Evolutionary conservation across 1,140 invertebrate species (phyloP).

Genomic region (Sycobia sp.): DNA sequence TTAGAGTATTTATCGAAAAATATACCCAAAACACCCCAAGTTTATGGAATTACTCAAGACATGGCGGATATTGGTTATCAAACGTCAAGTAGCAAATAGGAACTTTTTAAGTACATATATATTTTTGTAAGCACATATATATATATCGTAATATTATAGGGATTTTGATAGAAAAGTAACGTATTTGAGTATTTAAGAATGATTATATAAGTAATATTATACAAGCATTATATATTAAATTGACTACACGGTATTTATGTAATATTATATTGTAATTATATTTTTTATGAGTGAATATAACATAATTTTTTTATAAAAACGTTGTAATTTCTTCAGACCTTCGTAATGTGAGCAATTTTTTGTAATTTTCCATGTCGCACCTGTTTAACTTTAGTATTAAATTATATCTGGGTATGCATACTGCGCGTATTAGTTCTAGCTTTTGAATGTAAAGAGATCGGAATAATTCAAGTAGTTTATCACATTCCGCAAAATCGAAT

Average conservation of each 20-base stretch:
- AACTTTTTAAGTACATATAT: constrained; percentile 11
- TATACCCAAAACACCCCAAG: constrained; percentile 33
- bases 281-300: constrained; percentile 35
- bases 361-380: constrained; percentile 1
- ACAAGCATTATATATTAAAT: constrained; percentile 23
- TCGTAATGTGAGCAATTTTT: constrained; percentile 3
- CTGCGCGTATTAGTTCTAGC: constrained; percentile 43
- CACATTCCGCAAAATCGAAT: constrained; percentile 43
- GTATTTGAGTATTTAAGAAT: constrained; percentile 10
- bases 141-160: constrained; percentile 17
- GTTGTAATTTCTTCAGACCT: constrained; percentile 21
- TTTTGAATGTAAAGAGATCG: constrained; percentile 43
- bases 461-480: constrained; percentile 44
- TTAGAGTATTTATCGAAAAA: constrained; percentile 44
- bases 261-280: constrained; percentile 31
- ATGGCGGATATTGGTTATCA: constrained; percentile 41
- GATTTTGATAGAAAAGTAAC: constrained; percentile 23
- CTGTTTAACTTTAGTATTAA: constrained; percentile 37
- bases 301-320: constrained; percentile 33
- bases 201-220: constrained; percentile 11
- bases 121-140: constrained; percentile 23
- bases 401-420: constrained; percentile 41
- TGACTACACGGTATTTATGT: constrained; percentile 18
- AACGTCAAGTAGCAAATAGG: constrained; percentile 49
- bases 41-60: constrained; percentile 30